These are phyloP conservation scores for Boulengeromyrus knoepffleri DNA, from an alignment of 2,113 vertebrate species.

Conservation along the genomic window DNA sequence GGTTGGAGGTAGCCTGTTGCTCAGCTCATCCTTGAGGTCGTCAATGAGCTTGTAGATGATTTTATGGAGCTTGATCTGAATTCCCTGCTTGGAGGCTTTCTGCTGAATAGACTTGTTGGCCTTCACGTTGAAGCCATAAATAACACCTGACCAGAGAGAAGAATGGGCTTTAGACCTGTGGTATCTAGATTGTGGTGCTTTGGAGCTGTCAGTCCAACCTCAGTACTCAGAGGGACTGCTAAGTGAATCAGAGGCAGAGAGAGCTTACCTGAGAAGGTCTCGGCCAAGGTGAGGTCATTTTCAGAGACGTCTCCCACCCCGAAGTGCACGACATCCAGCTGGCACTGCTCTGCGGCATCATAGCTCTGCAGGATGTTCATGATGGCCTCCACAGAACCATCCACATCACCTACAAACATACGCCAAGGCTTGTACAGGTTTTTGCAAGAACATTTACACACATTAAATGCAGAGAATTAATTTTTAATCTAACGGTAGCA, in stretches of 20 bases:
- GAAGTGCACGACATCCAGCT: slow-evolving; percentile 77
- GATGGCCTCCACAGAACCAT: slow-evolving; percentile 85
- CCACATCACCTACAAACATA: slow-evolving; percentile 73
- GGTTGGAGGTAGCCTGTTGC: slow-evolving; percentile 54
- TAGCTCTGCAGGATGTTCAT: slow-evolving; percentile 79
- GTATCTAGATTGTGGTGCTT: not conserved
- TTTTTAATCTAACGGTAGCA: not conserved
- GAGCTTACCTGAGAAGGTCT: slow-evolving; percentile 71
- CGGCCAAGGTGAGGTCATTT: slow-evolving; percentile 80
- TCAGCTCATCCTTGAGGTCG: slow-evolving; percentile 77
- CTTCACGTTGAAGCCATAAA: slow-evolving; percentile 84
- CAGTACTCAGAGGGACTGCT: not conserved
- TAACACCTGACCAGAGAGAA: slow-evolving; percentile 57
- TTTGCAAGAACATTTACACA: not conserved
- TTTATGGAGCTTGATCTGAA: slow-evolving; percentile 72
- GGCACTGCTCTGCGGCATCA: slow-evolving; percentile 74
- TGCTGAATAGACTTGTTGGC: slow-evolving; percentile 63
- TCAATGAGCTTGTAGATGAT: slow-evolving; percentile 86
- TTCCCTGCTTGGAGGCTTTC: slow-evolving; percentile 65
- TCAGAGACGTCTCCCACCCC: slow-evolving; percentile 85
- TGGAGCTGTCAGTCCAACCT: not conserved
- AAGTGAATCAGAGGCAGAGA: not conserved
- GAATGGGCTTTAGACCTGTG: not conserved
- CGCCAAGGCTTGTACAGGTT: slow-evolving; percentile 8
- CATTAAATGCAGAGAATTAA: not conserved